Percentiles rank a stretch among this genome's conserved stretches.
These are phyloP conservation scores for Therioaphis trifolii DNA, from an alignment of 2,888 invertebrate genomes.

Conservation along the genomic window DNA sequence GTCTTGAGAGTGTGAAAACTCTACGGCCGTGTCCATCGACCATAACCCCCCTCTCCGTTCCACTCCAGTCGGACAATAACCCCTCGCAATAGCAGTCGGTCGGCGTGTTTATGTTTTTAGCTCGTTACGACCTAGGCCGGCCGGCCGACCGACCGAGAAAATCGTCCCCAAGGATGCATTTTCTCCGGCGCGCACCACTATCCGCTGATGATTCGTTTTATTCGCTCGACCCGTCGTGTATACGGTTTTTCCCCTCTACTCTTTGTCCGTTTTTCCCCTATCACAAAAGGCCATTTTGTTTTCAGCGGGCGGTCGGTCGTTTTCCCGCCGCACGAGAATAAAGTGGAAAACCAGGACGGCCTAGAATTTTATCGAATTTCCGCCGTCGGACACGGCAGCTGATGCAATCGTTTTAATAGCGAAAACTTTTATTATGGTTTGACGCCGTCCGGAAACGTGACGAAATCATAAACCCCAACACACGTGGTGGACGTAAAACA, in stretches of 20 bases:
- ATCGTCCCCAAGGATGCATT: conserved; percentile 55
- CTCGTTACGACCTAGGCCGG: conserved; percentile 24
- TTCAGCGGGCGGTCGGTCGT: background rate
- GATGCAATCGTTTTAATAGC: conserved; percentile 46
- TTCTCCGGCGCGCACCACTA: background rate
- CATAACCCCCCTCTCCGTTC: background rate
- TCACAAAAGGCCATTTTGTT: conserved; percentile 35
- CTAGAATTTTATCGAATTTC: conserved; percentile 46
- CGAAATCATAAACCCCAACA: conserved; percentile 22
- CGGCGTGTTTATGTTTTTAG: conserved; percentile 16
- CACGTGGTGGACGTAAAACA: background rate
- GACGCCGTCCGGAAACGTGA: conserved; percentile 1
- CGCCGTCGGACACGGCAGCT: conserved; percentile 25
- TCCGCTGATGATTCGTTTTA: conserved; percentile 51
- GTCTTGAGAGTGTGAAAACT: background rate
- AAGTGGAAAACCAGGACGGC: conserved; percentile 25
- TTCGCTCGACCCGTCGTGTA: conserved; percentile 9
- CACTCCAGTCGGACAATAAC: background rate
- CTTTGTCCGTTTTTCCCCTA: no score
- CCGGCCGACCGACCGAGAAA: background rate
- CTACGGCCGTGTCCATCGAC: background rate
- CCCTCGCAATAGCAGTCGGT: background rate
- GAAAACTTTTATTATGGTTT: conserved; percentile 35
- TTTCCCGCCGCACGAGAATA: conserved; percentile 18
- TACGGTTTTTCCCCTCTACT: background rate